Evolutionary conservation across 1,140 invertebrate genomes (phyloP).

Genomic region (Bombyx mandarina): DNA sequence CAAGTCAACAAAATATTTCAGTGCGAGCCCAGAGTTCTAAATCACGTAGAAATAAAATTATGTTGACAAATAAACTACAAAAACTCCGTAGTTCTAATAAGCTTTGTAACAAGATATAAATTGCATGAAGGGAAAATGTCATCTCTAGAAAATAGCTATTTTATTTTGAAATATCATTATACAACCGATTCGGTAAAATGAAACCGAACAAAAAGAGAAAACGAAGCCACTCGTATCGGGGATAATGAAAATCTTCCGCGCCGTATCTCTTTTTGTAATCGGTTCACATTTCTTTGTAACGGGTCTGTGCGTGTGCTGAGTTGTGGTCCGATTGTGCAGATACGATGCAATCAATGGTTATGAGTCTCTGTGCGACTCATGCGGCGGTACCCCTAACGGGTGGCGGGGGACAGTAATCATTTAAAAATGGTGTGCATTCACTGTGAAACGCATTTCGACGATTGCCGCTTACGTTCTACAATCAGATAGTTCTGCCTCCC

Average conservation of each 20-base stretch:
- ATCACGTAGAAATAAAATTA: too few species aligned
- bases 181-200: slow-evolving; percentile 9
- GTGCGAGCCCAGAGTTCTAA: not conserved
- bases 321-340: slow-evolving; percentile 40
- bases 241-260: slow-evolving; percentile 45
- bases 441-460: slow-evolving; percentile 53
- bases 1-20: not conserved
- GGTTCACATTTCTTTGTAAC: slow-evolving; percentile 46
- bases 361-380: slow-evolving; percentile 18
- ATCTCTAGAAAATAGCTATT: too few species aligned
- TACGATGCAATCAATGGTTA: slow-evolving; percentile 58
- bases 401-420: slow-evolving; percentile 41
- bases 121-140: too few species aligned
- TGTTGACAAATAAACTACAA: too few species aligned
- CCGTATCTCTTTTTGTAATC: slow-evolving; percentile 59
- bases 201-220: slow-evolving; percentile 15
- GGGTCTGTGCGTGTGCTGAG: slow-evolving; percentile 32
- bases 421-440: slow-evolving; percentile 53
- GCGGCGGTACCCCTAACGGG: slow-evolving; percentile 1
- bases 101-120: too few species aligned
- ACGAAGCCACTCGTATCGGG: slow-evolving; percentile 6
- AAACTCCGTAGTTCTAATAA: too few species aligned
- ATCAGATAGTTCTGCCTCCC: slow-evolving; percentile 41
- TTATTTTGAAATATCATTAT: too few species aligned
- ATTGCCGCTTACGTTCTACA: slow-evolving; percentile 60